Conservation (phyloP, 2,797 vertebrate genomes). For the Galagoides demidoff region DNA sequence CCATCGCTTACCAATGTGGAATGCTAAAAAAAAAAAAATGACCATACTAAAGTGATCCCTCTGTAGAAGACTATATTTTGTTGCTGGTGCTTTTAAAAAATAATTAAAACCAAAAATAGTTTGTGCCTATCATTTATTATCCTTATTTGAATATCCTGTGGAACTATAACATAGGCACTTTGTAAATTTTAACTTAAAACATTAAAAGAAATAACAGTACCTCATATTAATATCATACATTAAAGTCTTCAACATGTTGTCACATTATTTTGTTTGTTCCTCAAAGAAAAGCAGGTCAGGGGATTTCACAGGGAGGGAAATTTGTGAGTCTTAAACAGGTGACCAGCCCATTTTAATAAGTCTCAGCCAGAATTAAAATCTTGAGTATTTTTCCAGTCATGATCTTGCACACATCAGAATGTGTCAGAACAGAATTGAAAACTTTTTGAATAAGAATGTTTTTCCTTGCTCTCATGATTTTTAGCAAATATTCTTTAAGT, state of each 20-base stretch:
- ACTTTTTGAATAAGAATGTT: not conserved
- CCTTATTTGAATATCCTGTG: not conserved
- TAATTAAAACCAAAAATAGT: not conserved
- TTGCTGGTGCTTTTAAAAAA: not conserved
- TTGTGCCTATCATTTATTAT: not conserved
- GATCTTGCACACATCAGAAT: not conserved
- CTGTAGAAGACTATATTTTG: not conserved
- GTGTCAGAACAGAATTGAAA: not conserved
- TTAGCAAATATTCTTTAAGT: conserved; percentile 22
- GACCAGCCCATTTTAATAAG: not conserved
- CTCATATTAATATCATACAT: not conserved
- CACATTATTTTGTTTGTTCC: not conserved
- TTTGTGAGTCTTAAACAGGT: not conserved
- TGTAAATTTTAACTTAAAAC: conserved; percentile 33
- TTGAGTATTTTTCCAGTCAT: not conserved
- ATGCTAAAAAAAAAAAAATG: not conserved
- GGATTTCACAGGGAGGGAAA: conserved; percentile 27
- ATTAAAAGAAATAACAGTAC: not conserved
- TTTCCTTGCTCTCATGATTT: not conserved
- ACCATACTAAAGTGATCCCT: not conserved
- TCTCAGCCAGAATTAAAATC: not conserved
- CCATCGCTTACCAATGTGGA: not conserved
- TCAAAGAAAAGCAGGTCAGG: not conserved
- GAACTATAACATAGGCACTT: not conserved
- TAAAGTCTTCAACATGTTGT: not conserved